Conservation (phyloP, 2,797 vertebrate genomes). For the Morus bassanus region DNA sequence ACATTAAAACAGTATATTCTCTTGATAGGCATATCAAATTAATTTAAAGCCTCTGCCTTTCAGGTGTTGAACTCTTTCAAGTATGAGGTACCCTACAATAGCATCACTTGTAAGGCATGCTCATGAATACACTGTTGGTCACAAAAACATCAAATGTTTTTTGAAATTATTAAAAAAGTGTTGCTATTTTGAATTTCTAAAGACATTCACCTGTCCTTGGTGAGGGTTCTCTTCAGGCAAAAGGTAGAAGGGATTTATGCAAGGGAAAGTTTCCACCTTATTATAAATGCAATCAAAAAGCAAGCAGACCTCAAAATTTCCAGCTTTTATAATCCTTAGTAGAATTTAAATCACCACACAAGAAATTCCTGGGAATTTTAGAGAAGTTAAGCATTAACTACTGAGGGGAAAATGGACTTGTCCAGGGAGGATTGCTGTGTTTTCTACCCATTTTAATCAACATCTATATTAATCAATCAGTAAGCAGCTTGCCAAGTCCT, state of each 20-base stretch:
- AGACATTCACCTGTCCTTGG: neutral
- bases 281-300: neutral
- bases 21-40: neutral
- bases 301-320: neutral
- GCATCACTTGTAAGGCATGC: neutral
- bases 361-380: neutral
- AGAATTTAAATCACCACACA: neutral
- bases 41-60: neutral
- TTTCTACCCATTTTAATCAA: neutral
- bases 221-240: neutral
- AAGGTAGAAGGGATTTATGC: neutral
- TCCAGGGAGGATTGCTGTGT: neutral
- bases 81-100: neutral
- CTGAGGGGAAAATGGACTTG: neutral
- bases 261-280: neutral
- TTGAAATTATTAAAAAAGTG: rapidly evolving
- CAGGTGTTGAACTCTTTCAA: neutral
- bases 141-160: neutral
- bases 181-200: neutral
- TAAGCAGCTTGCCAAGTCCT: neutral
- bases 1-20: neutral
- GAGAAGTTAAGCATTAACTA: neutral
- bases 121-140: neutral
- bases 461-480: neutral
- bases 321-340: neutral